Evolutionary conservation across 1,140 invertebrate genomes (phyloP).

Genomic region (Drusus annulatus): DNA sequence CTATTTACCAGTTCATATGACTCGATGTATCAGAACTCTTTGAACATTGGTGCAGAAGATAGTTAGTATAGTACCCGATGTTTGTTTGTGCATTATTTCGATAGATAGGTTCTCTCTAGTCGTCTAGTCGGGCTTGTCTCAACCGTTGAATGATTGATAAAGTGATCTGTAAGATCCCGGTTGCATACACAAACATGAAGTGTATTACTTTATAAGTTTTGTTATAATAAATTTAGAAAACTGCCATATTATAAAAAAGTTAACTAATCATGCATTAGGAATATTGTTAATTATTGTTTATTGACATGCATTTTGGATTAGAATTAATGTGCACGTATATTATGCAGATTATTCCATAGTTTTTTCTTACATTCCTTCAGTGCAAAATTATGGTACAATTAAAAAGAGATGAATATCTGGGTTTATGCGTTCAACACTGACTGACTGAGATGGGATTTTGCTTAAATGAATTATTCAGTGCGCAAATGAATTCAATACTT

Average conservation of each 20-base stretch:
- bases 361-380: constrained; percentile 25
- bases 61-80: not conserved
- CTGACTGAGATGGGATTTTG: not conserved
- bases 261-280: not conserved
- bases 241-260: constrained; percentile 26
- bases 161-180: constrained; percentile 48
- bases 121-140: constrained; percentile 46
- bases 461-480: too few species aligned
- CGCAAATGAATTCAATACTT: too few species aligned
- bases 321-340: not conserved
- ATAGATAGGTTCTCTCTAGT: constrained; percentile 37
- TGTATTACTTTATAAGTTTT: constrained; percentile 11
- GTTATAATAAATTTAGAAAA: constrained; percentile 1
- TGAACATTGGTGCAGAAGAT: not conserved
- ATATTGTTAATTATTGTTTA: constrained; percentile 5
- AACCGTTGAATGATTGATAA: constrained; percentile 4
- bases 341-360: constrained; percentile 4
- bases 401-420: not conserved
- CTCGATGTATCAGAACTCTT: too few species aligned
- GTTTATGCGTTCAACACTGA: not conserved
- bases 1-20: too few species aligned
- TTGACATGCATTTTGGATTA: not conserved
- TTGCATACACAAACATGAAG: not conserved
- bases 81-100: constrained; percentile 40
- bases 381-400: not conserved